Evolutionary conservation across 2,797 vertebrate species (phyloP).

Genomic region (Aldrovandia affinis): DNA sequence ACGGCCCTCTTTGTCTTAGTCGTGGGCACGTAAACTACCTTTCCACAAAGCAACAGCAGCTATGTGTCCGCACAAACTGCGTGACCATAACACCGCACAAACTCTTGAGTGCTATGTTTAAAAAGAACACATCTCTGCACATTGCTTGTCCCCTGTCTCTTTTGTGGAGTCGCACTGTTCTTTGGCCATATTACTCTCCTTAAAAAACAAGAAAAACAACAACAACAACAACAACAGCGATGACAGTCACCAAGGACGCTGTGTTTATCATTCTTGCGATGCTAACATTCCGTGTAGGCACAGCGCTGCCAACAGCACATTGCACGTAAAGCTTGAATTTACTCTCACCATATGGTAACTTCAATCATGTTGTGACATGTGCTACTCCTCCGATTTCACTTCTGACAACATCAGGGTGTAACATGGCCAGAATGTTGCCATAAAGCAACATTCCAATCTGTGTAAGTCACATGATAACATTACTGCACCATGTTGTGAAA

Average conservation of each 20-base stretch:
- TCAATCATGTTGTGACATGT: neutral
- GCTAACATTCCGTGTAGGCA: neutral
- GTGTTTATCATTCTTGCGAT: neutral
- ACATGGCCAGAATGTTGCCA: neutral
- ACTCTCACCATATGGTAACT: neutral
- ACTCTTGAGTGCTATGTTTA: neutral
- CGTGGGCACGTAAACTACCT: neutral
- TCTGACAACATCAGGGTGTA: neutral
- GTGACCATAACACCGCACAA: neutral
- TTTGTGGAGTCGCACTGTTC: neutral
- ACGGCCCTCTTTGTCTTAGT: neutral
- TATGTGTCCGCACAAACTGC: neutral
- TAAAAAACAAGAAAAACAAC: neutral
- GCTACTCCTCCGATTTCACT: neutral
- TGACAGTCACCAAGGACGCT: neutral
- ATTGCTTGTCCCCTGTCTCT: neutral
- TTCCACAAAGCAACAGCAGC: neutral
- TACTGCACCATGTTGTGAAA: neutral
- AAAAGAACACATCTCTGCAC: neutral
- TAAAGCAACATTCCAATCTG: neutral
- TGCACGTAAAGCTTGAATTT: neutral
- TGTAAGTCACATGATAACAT: neutral
- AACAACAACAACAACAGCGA: neutral
- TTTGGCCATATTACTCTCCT: neutral
- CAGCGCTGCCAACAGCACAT: neutral